Percentiles rank a stretch among this genome's conserved stretches.
Evolutionary conservation across 2,113 vertebrate genomes (phyloP).

Genomic region (Phaethornis superciliosus): DNA sequence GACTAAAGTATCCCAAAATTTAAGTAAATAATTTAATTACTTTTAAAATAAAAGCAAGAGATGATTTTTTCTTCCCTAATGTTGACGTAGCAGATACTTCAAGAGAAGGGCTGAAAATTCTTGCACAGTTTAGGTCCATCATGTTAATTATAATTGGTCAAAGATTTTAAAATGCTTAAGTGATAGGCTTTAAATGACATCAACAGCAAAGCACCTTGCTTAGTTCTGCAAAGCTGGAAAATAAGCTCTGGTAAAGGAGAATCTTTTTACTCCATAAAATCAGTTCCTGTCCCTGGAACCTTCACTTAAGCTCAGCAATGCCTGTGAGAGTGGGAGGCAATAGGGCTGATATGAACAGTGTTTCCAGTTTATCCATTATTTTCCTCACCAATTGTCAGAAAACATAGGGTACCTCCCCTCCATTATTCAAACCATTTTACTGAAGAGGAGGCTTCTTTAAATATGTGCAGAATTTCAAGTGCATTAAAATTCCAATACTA

Average conservation of each 20-base stretch:
- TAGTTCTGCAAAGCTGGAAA: constrained; percentile 20
- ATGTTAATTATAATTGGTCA: constrained; percentile 61
- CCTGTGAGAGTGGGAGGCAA: background rate
- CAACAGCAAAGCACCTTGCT: constrained; percentile 33
- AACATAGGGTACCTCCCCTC: background rate
- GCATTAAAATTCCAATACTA: background rate
- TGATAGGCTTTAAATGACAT: constrained; percentile 37
- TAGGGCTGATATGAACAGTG: background rate
- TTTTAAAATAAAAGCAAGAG: too few species aligned
- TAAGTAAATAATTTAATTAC: too few species aligned
- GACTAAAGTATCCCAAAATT: constrained; percentile 10
- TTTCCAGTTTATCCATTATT: background rate
- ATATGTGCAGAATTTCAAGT: background rate
- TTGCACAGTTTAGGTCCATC: constrained; percentile 1
- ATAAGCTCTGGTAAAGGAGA: background rate
- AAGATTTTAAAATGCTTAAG: constrained; percentile 34
- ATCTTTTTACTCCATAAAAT: background rate
- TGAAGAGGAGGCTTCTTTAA: background rate
- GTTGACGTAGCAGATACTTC: background rate
- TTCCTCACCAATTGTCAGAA: background rate
- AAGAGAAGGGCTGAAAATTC: constrained; percentile 8
- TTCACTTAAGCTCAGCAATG: background rate
- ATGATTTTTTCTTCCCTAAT: background rate
- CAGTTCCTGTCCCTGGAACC: background rate
- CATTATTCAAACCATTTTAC: background rate